A percentile compares a stretch with the other conserved stretches of the same genome.
These are phyloP conservation scores for Gadopsis bispinosus DNA, from an alignment of 2,797 vertebrate species.

Conservation along the genomic window DNA sequence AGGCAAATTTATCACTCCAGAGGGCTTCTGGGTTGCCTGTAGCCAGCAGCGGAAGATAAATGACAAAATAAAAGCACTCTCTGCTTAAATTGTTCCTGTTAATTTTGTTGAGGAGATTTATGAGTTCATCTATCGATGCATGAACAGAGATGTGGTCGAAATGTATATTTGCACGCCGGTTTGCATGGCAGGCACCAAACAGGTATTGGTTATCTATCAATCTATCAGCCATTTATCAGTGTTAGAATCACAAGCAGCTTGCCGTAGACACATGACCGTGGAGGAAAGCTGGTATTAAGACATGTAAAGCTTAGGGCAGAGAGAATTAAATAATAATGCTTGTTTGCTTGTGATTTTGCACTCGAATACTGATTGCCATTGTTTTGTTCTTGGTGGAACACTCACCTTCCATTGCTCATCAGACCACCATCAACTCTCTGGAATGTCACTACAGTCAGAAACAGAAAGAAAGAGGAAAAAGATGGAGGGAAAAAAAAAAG, in stretches of 20 bases:
- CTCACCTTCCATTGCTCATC: constrained; percentile 99
- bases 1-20: constrained; percentile 89
- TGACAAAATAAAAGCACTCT: constrained; percentile 90
- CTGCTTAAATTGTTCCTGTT: constrained; percentile 90
- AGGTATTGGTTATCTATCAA: constrained; percentile 77
- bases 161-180: constrained; percentile 70
- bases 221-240: constrained; percentile 73
- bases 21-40: constrained; percentile 77
- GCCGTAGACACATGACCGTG: constrained; percentile 32
- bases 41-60: constrained; percentile 84
- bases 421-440: constrained; percentile 98
- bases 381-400: constrained; percentile 20
- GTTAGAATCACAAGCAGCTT: constrained; percentile 49
- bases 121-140: constrained; percentile 84
- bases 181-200: constrained; percentile 68
- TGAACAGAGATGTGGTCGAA: constrained; percentile 78
- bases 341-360: constrained; percentile 1
- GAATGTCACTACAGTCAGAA: constrained; percentile 91
- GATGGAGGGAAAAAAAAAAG: neutral
- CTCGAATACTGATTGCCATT: constrained; percentile 23
- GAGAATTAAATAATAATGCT: constrained; percentile 20
- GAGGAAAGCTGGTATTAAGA: constrained; percentile 38
- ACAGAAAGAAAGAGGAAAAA: constrained; percentile 22
- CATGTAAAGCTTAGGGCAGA: neutral
- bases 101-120: constrained; percentile 89